phyloP scores from a whole-genome alignment of 2,797 vertebrate species.

The Periophthalmus magnuspinnatus region DNA sequence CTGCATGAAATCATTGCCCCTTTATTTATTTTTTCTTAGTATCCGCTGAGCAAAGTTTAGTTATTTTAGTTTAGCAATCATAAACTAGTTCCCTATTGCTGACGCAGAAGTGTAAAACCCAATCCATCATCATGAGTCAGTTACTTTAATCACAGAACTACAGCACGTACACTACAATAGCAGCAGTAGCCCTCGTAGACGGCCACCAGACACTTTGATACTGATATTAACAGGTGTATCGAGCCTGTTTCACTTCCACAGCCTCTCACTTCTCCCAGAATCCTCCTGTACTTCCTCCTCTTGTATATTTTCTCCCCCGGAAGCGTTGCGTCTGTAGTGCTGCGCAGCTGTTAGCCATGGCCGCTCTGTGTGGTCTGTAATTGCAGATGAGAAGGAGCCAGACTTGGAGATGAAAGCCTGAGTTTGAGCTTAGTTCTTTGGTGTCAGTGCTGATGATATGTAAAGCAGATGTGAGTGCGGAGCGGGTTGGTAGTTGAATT shows the following conservation, averaged over 20 bases:
- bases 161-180: neutral
- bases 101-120: too few species aligned
- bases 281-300: constrained; percentile 1
- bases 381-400: constrained; percentile 69
- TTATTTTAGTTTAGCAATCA: too few species aligned
- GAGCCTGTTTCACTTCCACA: neutral
- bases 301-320: constrained; percentile 9
- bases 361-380: constrained; percentile 75
- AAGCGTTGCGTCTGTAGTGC: constrained; percentile 24
- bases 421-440: constrained; percentile 65
- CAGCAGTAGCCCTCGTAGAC: neutral
- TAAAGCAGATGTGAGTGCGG: constrained; percentile 77
- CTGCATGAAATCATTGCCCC: too few species aligned
- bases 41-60: too few species aligned
- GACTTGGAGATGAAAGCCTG: constrained; percentile 73
- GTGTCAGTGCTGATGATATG: constrained; percentile 73
- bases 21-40: too few species aligned
- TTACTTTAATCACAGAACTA: too few species aligned
- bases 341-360: constrained; percentile 56
- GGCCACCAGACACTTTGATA: neutral
- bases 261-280: constrained; percentile 13
- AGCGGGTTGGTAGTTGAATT: constrained; percentile 51
- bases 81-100: too few species aligned
- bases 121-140: too few species aligned
- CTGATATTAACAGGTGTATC: neutral